These are phyloP conservation scores for Drosophila punjabiensis DNA, from an alignment of 1,140 invertebrate genomes.

Conservation along the genomic window DNA sequence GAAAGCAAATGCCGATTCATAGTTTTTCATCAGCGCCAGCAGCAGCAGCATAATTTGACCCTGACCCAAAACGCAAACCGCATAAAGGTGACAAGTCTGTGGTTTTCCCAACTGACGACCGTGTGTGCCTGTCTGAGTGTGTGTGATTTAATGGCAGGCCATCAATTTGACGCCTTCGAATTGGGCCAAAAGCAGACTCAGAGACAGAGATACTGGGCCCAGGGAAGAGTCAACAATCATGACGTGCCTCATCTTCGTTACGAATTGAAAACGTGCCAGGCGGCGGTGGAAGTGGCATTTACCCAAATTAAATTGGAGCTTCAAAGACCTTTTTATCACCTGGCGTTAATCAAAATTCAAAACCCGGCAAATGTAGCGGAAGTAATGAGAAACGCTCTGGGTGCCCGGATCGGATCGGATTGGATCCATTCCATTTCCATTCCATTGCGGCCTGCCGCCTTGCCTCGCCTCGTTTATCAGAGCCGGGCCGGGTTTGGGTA, in stretches of 20 bases:
- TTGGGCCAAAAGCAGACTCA: constrained; percentile 8
- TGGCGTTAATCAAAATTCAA: constrained; percentile 69
- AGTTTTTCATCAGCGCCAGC: constrained; percentile 43
- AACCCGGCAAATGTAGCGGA: constrained; percentile 61
- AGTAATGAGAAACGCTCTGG: constrained; percentile 66
- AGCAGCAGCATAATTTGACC: constrained; percentile 39
- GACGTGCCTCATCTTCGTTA: constrained; percentile 32
- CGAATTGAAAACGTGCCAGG: constrained; percentile 52
- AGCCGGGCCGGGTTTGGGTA: constrained; percentile 14
- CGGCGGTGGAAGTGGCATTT: constrained; percentile 35
- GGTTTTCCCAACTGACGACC: constrained; percentile 49
- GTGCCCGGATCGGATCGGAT: constrained; percentile 44
- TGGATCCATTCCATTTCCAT: constrained; percentile 34
- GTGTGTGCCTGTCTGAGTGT: constrained; percentile 18
- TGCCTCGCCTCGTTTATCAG: constrained; percentile 33
- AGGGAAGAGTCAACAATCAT: constrained; percentile 27
- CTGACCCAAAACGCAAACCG: constrained; percentile 22
- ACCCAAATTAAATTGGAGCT: constrained; percentile 54
- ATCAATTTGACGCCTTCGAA: constrained; percentile 60
- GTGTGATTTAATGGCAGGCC: constrained; percentile 64
- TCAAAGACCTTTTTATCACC: constrained; percentile 66
- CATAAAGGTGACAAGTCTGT: constrained; percentile 52
- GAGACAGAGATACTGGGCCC: background rate
- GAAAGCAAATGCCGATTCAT: constrained; percentile 52
- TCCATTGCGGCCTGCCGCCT: constrained; percentile 25